These are phyloP conservation scores for Conus betulinus DNA, from an alignment of 1,140 invertebrate species.

Conservation along the genomic window DNA sequence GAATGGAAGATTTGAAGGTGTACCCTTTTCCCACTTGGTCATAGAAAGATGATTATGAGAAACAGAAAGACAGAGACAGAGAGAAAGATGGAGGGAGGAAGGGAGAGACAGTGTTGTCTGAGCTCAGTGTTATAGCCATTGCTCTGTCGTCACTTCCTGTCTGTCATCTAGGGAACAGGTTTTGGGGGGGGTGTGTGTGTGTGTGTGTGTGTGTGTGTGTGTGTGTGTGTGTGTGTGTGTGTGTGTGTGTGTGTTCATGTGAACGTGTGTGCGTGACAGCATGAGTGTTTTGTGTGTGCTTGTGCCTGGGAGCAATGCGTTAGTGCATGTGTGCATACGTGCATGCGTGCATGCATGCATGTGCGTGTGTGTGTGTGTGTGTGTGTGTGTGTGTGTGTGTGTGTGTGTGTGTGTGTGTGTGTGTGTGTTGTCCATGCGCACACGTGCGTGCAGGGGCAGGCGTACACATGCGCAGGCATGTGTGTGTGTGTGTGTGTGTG, in stretches of 20 bases:
- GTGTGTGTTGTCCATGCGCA: not conserved
- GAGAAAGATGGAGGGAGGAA: not conserved
- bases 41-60: not conserved
- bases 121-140: too few relatives aligned
- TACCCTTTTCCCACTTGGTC: too few relatives aligned
- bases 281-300: too few relatives aligned
- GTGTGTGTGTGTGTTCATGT: too few relatives aligned
- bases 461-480: not conserved
- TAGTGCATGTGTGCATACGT: not conserved
- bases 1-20: too few relatives aligned
- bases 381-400: conserved; percentile 7
- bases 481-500: conserved; percentile 22
- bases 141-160: too few relatives aligned
- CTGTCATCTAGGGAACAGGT: too few relatives aligned
- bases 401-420: conserved; percentile 8
- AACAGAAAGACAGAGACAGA: not conserved
- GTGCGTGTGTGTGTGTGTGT: not conserved
- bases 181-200: not conserved
- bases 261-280: too few relatives aligned
- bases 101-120: not conserved
- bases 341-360: not conserved
- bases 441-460: too few relatives aligned
- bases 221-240: too few relatives aligned
- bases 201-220: too few relatives aligned
- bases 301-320: too few relatives aligned